Evolutionary conservation across 2,797 vertebrate species (phyloP).

Genomic region (Bradypodion ventrale): DNA sequence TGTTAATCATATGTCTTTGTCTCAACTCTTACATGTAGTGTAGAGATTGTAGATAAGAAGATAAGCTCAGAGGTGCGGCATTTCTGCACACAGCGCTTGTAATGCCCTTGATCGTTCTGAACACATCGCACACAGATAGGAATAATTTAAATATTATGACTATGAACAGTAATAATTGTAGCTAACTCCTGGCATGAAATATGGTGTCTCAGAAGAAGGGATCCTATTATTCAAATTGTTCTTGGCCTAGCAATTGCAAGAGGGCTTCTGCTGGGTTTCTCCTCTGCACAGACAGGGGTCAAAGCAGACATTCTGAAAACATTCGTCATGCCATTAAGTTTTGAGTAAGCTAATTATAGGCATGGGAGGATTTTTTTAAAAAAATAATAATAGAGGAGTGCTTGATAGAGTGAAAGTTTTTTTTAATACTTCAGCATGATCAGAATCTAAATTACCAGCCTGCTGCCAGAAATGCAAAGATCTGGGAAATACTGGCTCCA

Average conservation of each 20-base stretch:
- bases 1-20: slow-evolving; percentile 36
- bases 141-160: no score
- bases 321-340: background rate
- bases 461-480: background rate
- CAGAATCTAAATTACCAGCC: background rate
- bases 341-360: background rate
- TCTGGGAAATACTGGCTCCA: background rate
- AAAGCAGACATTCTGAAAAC: background rate
- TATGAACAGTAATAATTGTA: no score
- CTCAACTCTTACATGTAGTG: background rate
- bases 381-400: background rate
- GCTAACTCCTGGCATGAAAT: background rate
- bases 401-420: background rate
- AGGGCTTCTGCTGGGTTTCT: background rate
- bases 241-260: background rate
- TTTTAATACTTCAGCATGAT: background rate
- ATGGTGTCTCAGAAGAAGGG: background rate
- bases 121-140: no score
- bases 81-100: background rate
- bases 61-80: background rate
- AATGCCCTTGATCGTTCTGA: background rate
- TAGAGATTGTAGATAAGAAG: background rate
- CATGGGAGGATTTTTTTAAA: background rate
- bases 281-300: rapidly evolving
- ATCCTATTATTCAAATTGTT: background rate